Base-by-base conservation (phyloP, 2,888 invertebrate genomes). In the Luperina nickerlii region DNA sequence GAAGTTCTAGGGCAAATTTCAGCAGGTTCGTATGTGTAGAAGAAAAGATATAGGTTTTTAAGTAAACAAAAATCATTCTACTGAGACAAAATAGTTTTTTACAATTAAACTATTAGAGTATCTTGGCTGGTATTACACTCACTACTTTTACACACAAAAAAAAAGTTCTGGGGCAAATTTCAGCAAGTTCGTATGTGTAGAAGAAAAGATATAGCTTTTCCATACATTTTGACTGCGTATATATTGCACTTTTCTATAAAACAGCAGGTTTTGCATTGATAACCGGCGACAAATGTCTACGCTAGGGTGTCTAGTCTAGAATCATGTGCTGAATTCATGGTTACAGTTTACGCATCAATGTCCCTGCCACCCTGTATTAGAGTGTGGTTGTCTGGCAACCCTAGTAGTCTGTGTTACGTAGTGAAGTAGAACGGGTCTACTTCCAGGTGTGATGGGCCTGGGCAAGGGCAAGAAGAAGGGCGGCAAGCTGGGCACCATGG, bases 401-500 rank as follows among this genome's bases (percentile, higher is more conserved):
- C 18, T 18, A 45, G 18, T 20, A 38, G 48, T 27, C 32, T 76
- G 32, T 13, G 0, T n/a, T 27, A 72, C 62, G 32, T 63, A n/a
- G 1, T 67, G 18, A 51, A 62, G 9, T 20, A 27, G 27, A 27
- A 68, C 0, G 27, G 18, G 27, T 60, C 18, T 27, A 32, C 38
- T 87, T 91, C 0, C 90, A 97, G 96, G 96, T 86, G 96, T 97
- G n/a, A 94, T 97, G 94, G 97, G 97, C 0, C 91, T 97, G n/a
- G 97, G 97, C 38, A 97, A 96, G 82, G 96, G 97, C 48, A 98
- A 98, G 90, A 98, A 98, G 93, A 98, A 97, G 91, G 91, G 95
- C 0, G 97, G 97, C 20, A 98, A 98, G 94, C 89, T 97, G 5
- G 97, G 98, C 0, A 91, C 97, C 18, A 96, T 98, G 90, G 98